These are phyloP conservation scores for Chloroclystis v-ata DNA, from an alignment of 2,888 invertebrate species.

Conservation along the genomic window DNA sequence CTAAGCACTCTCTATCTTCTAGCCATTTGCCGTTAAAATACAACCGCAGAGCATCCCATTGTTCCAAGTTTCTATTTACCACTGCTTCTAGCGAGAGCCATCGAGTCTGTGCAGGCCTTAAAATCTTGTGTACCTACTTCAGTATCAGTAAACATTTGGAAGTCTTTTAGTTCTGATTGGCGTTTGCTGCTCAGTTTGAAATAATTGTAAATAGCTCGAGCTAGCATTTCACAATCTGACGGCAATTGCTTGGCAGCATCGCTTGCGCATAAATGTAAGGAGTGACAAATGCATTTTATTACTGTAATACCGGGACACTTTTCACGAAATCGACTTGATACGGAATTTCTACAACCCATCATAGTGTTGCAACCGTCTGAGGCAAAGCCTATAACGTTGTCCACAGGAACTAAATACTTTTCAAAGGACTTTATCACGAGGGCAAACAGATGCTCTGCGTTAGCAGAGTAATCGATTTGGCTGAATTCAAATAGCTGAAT, in stretches of 20 bases:
- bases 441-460: background rate
- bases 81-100: slow-evolving; percentile 13
- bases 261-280: slow-evolving; percentile 22
- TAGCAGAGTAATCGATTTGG: background rate
- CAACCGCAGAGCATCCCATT: slow-evolving; percentile 15
- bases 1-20: slow-evolving; percentile 5
- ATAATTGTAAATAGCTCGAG: slow-evolving; percentile 15
- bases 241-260: slow-evolving; percentile 24
- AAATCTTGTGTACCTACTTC: slow-evolving; percentile 14
- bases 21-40: slow-evolving; percentile 17
- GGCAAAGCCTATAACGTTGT: slow-evolving; percentile 23
- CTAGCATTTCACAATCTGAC: slow-evolving; percentile 18
- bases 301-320: slow-evolving; percentile 19
- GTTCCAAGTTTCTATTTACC: slow-evolving; percentile 11
- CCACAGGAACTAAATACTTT: background rate
- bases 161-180: slow-evolving; percentile 6
- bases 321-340: slow-evolving; percentile 17
- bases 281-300: slow-evolving; percentile 26
- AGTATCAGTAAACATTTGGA: slow-evolving; percentile 9
- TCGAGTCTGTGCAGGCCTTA: slow-evolving; percentile 15
- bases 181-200: slow-evolving; percentile 14
- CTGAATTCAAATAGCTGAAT: slow-evolving; percentile 1
- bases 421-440: slow-evolving; percentile 4
- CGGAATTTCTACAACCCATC: slow-evolving; percentile 13
- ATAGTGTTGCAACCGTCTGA: slow-evolving; percentile 25